A percentile compares a stretch with the other conserved stretches of the same genome.
phyloP scores from a whole-genome alignment of 1,140 invertebrate species.

The Lucilia cuprina region DNA sequence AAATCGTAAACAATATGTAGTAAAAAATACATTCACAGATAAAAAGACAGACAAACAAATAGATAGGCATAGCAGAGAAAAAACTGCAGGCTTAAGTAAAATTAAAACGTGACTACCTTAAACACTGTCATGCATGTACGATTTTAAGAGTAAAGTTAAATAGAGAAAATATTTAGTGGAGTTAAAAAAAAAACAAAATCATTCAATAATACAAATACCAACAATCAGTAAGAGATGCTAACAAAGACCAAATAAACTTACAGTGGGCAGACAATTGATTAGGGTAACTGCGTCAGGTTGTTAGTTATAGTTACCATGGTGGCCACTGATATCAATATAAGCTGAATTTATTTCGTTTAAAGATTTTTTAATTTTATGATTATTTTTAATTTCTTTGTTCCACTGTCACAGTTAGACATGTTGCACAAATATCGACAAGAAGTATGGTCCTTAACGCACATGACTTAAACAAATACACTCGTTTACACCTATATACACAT shows the following conservation, averaged over 20 bases:
- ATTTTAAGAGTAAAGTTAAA: background rate
- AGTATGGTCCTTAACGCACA: background rate
- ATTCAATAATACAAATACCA: background rate
- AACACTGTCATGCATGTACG: constrained; percentile 19
- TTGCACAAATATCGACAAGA: background rate
- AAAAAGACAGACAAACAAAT: background rate
- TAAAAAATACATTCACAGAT: background rate
- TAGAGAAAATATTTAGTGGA: too few species aligned
- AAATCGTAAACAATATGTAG: constrained; percentile 8
- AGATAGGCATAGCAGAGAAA: too few species aligned
- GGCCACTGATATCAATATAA: too few species aligned
- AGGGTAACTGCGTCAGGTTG: too few species aligned
- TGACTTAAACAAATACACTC: background rate
- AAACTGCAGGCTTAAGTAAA: constrained; percentile 9
- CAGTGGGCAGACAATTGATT: too few species aligned
- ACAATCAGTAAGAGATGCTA: background rate
- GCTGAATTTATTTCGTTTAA: too few species aligned
- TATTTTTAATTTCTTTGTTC: too few species aligned
- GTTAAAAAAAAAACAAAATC: background rate
- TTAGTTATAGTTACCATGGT: too few species aligned
- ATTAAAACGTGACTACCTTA: constrained; percentile 10
- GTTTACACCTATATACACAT: too few species aligned
- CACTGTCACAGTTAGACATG: background rate
- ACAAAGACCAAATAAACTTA: too few species aligned
- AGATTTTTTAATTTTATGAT: too few species aligned